phyloP scores from a whole-genome alignment of 2,888 invertebrate species.

The Calameuta idolon region DNA sequence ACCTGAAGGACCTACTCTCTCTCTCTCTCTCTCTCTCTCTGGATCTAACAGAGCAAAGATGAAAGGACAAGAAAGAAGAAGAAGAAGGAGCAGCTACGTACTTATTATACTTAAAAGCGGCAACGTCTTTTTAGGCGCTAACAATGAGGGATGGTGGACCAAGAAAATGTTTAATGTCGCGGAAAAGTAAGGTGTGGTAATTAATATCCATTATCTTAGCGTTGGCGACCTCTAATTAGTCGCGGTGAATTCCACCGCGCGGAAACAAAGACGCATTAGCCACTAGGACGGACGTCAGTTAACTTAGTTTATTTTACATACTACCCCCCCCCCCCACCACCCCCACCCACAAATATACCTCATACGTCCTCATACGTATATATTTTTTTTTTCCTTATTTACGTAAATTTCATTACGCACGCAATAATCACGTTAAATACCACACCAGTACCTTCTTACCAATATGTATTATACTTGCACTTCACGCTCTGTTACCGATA shows the following conservation, averaged over 20 bases:
- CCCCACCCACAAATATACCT: too few species aligned
- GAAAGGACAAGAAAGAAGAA: conserved; percentile 16
- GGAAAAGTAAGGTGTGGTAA: conserved; percentile 61
- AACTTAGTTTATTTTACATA: too few species aligned
- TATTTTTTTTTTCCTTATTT: too few species aligned
- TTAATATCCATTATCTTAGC: conserved; percentile 66
- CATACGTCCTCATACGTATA: too few species aligned
- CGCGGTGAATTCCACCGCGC: conserved; percentile 41
- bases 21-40: too few species aligned
- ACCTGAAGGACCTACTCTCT: too few species aligned
- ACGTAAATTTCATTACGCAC: too few species aligned
- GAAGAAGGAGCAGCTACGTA: conserved; percentile 30
- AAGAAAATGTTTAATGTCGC: conserved; percentile 65
- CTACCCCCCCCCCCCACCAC: too few species aligned
- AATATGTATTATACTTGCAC: too few species aligned
- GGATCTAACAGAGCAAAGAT: conserved; percentile 16
- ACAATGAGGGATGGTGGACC: conserved; percentile 65
- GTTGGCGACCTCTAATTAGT: conserved; percentile 60
- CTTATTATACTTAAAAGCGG: conserved; percentile 59
- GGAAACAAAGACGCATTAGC: conserved; percentile 62
- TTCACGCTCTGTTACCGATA: too few species aligned
- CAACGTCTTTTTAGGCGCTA: conserved; percentile 61
- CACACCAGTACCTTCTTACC: too few species aligned
- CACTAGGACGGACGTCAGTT: conserved; percentile 16
- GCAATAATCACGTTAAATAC: too few species aligned